These are phyloP conservation scores for Cephus sareptanus DNA, from an alignment of 2,888 invertebrate genomes.

Conservation along the genomic window DNA sequence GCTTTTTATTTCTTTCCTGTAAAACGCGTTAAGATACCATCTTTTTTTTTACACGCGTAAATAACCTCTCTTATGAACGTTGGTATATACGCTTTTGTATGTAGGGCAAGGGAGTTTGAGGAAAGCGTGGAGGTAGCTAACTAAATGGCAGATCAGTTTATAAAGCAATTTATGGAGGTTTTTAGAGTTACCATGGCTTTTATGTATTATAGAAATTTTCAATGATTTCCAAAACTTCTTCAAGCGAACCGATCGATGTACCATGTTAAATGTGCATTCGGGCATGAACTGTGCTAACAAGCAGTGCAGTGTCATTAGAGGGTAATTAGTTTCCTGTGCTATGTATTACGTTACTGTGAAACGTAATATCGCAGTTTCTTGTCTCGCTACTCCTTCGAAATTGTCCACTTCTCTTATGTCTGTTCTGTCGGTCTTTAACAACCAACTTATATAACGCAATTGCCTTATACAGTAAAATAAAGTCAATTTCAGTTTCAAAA, in stretches of 20 bases:
- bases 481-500: neutral
- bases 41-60: constrained; percentile 13
- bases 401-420: neutral
- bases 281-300: neutral
- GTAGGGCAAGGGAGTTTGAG: neutral
- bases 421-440: neutral
- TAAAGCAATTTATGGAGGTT: neutral
- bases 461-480: neutral
- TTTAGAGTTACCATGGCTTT: neutral
- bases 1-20: constrained; percentile 15
- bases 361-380: constrained; percentile 27
- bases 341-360: constrained; percentile 27
- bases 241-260: neutral
- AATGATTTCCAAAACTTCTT: neutral
- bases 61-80: neutral
- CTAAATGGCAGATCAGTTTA: neutral
- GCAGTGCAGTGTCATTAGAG: constrained; percentile 6
- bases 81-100: neutral
- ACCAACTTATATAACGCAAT: neutral
- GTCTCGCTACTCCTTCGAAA: neutral
- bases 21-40: constrained; percentile 28
- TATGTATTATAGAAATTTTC: neutral
- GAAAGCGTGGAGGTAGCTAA: neutral
- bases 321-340: constrained; percentile 32
- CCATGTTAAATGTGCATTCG: neutral